phyloP scores from a whole-genome alignment of 2,113 vertebrate genomes.

The Apistogramma diplotaenia region DNA sequence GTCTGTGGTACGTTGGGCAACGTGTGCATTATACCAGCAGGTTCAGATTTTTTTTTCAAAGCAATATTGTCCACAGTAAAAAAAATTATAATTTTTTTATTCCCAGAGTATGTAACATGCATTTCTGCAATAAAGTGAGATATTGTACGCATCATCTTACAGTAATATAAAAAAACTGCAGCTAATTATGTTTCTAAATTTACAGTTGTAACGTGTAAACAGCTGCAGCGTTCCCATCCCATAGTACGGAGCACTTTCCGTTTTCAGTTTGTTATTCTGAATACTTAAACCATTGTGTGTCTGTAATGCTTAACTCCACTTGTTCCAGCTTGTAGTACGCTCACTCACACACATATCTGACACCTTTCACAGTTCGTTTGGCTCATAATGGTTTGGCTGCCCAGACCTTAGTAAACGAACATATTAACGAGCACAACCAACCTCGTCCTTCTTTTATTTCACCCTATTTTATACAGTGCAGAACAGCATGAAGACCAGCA shows the following conservation, averaged over 20 bases:
- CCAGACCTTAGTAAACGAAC: not conserved
- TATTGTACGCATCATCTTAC: no score
- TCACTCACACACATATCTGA: not conserved
- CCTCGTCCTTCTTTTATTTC: not conserved
- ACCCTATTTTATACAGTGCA: not conserved
- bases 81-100: no score
- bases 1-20: not conserved
- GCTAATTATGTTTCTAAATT: not conserved
- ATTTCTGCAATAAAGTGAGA: no score
- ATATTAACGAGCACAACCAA: not conserved
- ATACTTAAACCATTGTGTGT: not conserved
- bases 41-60: not conserved
- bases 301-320: not conserved
- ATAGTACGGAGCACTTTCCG: not conserved
- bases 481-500: not conserved
- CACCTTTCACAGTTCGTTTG: constrained; percentile 1
- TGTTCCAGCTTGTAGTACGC: not conserved
- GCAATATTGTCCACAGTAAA: no score
- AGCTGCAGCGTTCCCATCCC: not conserved
- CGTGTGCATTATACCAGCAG: not conserved
- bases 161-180: no score
- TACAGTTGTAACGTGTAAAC: not conserved
- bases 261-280: not conserved
- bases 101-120: not conserved
- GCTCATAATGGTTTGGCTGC: not conserved